Conservation (phyloP, 2,113 vertebrate species). For the Enhydra lutris region DNA sequence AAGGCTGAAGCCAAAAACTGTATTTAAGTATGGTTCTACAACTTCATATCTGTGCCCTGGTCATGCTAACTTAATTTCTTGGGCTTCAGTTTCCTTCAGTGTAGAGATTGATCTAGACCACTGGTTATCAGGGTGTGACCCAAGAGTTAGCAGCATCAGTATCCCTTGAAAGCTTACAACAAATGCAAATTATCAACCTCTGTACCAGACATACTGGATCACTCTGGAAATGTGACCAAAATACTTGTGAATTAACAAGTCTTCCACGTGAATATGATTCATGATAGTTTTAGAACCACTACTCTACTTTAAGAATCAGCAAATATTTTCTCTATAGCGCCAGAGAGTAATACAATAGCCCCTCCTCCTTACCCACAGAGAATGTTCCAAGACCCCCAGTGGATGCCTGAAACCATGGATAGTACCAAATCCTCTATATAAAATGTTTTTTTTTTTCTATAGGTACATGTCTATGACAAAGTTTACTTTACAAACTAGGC, state of each 20-base stretch:
- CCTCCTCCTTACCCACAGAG: not conserved
- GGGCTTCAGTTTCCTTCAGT: not conserved
- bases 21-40: not conserved
- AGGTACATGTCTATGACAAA: not conserved
- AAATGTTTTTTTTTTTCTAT: not conserved
- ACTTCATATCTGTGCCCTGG: not conserved
- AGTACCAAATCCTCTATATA: not conserved
- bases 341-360: not conserved
- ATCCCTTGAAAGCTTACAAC: not conserved
- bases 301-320: not conserved
- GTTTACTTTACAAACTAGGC: not conserved
- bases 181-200: not conserved
- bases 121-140: not conserved
- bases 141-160: not conserved
- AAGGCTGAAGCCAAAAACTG: not conserved
- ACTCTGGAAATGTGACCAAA: not conserved
- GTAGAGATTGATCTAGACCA: not conserved
- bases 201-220: not conserved
- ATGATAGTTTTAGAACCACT: not conserved
- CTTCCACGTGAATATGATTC: not conserved
- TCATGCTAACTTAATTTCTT: not conserved
- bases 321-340: not conserved
- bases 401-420: not conserved
- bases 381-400: not conserved
- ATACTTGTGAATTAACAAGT: not conserved